Evolutionary conservation across 2,888 invertebrate genomes (phyloP).

Genomic region (Invenusta paracnida): DNA sequence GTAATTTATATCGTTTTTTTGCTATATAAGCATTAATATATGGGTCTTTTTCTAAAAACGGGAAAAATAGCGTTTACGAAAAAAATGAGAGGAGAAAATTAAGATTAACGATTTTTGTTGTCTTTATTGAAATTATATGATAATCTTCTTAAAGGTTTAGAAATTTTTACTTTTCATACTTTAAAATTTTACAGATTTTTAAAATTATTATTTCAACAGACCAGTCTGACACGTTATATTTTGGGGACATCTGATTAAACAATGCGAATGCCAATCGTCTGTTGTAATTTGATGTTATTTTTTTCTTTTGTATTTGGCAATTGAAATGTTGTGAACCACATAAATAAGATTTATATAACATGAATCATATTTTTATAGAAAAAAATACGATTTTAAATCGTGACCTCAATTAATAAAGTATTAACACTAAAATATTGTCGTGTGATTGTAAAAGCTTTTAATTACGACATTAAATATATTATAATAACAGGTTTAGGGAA

Average conservation of each 20-base stretch:
- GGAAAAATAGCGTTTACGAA: background rate
- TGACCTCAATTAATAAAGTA: background rate
- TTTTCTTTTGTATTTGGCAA: background rate
- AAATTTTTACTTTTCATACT: background rate
- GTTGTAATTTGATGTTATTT: background rate
- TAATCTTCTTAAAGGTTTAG: background rate
- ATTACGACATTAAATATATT: background rate
- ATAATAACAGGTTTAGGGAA: background rate
- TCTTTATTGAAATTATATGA: background rate
- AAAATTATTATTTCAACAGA: background rate
- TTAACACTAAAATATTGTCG: background rate
- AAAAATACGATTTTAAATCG: background rate
- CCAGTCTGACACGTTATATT: background rate
- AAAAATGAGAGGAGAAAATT: background rate
- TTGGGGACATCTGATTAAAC: background rate
- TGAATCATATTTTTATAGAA: background rate
- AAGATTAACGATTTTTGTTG: background rate
- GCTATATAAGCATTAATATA: no score
- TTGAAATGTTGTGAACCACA: background rate
- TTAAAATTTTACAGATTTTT: background rate
- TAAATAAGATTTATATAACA: background rate
- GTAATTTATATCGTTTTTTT: no score
- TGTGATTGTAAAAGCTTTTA: background rate
- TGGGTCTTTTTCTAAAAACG: background rate
- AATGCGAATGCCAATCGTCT: background rate